Conservation (phyloP, 2,113 vertebrate genomes). For the Lophochroa leadbeateri region DNA sequence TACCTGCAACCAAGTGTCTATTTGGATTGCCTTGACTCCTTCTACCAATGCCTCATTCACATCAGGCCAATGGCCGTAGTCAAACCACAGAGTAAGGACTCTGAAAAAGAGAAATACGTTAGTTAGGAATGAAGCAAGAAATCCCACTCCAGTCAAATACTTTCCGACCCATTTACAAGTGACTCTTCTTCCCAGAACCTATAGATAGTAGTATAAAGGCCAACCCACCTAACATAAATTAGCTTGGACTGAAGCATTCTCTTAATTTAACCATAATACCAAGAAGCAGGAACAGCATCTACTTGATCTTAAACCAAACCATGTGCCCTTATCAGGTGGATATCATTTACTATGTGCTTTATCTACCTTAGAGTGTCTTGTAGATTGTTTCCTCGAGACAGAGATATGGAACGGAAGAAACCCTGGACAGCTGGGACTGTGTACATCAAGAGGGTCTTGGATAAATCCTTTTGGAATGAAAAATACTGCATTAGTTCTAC, state of each 20-base stretch:
- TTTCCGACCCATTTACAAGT: background rate
- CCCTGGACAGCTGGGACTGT: conserved; percentile 98
- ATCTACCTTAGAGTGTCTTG: conserved; percentile 94
- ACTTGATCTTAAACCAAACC: background rate
- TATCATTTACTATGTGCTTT: background rate
- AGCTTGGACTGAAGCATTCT: background rate
- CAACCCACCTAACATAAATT: background rate
- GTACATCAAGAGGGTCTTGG: conserved; percentile 93
- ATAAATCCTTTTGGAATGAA: conserved; percentile 85
- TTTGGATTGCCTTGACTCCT: conserved; percentile 98
- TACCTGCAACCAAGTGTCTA: conserved; percentile 98
- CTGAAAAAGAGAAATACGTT: conserved; percentile 63
- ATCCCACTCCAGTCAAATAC: background rate
- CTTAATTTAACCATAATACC: background rate
- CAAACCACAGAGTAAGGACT: conserved; percentile 98
- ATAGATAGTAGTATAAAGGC: background rate
- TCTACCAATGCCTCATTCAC: conserved; percentile 97
- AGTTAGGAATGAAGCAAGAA: background rate
- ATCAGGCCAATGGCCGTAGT: conserved; percentile 98
- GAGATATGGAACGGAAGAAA: conserved; percentile 96
- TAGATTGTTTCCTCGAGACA: conserved; percentile 96
- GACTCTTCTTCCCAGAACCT: background rate
- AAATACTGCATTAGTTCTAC: conserved; percentile 18
- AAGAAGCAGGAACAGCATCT: background rate
- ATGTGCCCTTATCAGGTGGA: background rate